These are phyloP conservation scores for Antheraea pernyi DNA, from an alignment of 1,140 invertebrate genomes.

Conservation along the genomic window DNA sequence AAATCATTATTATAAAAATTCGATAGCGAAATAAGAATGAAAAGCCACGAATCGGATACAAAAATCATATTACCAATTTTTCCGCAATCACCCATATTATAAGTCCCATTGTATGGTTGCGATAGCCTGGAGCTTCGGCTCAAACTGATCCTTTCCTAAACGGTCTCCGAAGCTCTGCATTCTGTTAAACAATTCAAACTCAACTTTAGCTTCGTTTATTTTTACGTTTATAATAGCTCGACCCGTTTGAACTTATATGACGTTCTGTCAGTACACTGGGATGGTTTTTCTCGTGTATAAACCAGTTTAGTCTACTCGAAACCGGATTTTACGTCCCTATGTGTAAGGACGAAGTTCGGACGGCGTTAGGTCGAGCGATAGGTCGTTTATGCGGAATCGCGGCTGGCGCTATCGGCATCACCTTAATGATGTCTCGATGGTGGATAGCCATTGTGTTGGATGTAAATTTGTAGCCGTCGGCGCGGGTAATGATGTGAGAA, in stretches of 20 bases:
- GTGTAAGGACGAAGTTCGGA: slow-evolving; percentile 37
- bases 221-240: slow-evolving; percentile 52
- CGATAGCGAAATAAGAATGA: slow-evolving; percentile 13
- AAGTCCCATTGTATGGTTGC: slow-evolving; percentile 62
- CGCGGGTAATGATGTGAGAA: slow-evolving; percentile 79
- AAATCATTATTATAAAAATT: not conserved
- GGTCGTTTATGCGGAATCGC: slow-evolving; percentile 34
- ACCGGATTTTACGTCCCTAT: slow-evolving; percentile 23
- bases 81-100: slow-evolving; percentile 67
- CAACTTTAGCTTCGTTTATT: slow-evolving; percentile 39
- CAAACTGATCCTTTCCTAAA: slow-evolving; percentile 61
- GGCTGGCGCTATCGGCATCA: slow-evolving; percentile 76
- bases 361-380: slow-evolving; percentile 26
- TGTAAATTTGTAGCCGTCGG: slow-evolving; percentile 79
- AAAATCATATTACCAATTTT: slow-evolving; percentile 54
- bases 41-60: slow-evolving; percentile 21
- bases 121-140: slow-evolving; percentile 58
- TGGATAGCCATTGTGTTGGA: slow-evolving; percentile 78
- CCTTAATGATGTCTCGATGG: slow-evolving; percentile 79
- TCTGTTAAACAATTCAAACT: slow-evolving; percentile 36
- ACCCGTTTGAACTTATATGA: slow-evolving; percentile 56
- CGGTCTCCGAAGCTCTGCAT: slow-evolving; percentile 33
- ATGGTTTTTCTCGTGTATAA: slow-evolving; percentile 36
- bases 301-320: slow-evolving; percentile 24
- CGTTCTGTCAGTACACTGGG: slow-evolving; percentile 54